phyloP scores from a whole-genome alignment of 2,797 vertebrate species.

The Hozukius guyotensis region DNA sequence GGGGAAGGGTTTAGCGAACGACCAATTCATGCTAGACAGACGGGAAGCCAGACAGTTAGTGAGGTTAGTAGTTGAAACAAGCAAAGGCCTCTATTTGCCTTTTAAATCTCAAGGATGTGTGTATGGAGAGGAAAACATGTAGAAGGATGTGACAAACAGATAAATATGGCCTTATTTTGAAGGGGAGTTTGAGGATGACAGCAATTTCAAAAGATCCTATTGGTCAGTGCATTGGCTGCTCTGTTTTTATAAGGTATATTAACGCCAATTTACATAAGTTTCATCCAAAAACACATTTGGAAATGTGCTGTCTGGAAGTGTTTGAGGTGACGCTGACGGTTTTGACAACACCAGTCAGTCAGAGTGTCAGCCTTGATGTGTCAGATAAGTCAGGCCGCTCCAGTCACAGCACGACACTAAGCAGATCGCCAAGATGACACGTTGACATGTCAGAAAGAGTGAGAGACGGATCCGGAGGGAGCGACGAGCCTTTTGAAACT shows the following conservation, averaged over 20 bases:
- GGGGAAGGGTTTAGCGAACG: constrained; percentile 23
- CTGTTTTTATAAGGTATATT: background rate
- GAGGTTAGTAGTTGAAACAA: constrained; percentile 50
- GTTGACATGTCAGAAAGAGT: constrained; percentile 49
- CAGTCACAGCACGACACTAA: constrained; percentile 37
- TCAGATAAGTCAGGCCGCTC: constrained; percentile 48
- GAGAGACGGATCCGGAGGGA: constrained; percentile 37
- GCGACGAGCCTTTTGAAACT: constrained; percentile 15
- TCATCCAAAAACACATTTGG: constrained; percentile 7
- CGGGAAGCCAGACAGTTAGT: constrained; percentile 44
- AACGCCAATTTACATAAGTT: background rate
- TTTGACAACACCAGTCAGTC: constrained; percentile 66
- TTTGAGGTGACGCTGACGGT: constrained; percentile 46
- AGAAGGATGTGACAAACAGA: background rate
- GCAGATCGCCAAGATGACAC: constrained; percentile 57
- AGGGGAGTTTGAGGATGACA: background rate
- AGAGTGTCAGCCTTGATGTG: constrained; percentile 52
- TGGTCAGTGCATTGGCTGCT: background rate
- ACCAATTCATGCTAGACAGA: constrained; percentile 19
- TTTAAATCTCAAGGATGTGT: background rate
- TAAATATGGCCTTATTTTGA: background rate
- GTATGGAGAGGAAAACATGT: background rate
- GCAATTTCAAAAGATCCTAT: background rate
- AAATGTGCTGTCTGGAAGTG: constrained; percentile 23
- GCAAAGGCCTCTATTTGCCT: background rate